Conservation (phyloP, 1,140 invertebrate genomes). For the Euura saliciscinereae region DNA sequence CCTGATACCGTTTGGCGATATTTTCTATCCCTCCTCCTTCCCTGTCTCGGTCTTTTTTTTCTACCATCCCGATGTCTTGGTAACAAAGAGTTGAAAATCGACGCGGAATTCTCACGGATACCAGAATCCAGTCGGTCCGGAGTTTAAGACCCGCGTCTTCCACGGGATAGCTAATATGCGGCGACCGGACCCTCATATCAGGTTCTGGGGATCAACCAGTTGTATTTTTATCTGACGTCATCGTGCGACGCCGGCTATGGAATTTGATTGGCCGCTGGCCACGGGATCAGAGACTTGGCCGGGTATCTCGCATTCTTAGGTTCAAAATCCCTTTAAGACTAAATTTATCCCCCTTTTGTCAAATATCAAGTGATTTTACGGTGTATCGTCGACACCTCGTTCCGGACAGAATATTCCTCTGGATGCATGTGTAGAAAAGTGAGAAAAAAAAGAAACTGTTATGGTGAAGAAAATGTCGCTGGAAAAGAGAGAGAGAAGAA, state of each 20-base stretch:
- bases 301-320: no score
- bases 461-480: constrained; percentile 13
- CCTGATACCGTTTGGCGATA: not conserved
- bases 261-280: constrained; percentile 48
- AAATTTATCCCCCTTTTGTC: no score
- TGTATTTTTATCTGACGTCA: constrained; percentile 33
- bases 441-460: constrained; percentile 9
- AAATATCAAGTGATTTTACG: no score
- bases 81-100: not conserved
- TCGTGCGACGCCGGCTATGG: constrained; percentile 30
- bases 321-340: no score
- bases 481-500: constrained; percentile 34
- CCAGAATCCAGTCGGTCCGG: not conserved
- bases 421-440: constrained; percentile 44
- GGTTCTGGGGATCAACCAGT: constrained; percentile 16
- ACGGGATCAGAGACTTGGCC: constrained; percentile 19
- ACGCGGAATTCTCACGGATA: not conserved
- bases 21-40: constrained; percentile 11
- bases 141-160: not conserved
- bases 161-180: constrained; percentile 10
- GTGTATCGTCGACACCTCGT: not conserved
- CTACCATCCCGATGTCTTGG: no score
- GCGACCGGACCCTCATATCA: constrained; percentile 9
- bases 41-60: no score
- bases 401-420: constrained; percentile 33